Conservation (phyloP, 2,797 vertebrate species). For the Argentina silus region DNA sequence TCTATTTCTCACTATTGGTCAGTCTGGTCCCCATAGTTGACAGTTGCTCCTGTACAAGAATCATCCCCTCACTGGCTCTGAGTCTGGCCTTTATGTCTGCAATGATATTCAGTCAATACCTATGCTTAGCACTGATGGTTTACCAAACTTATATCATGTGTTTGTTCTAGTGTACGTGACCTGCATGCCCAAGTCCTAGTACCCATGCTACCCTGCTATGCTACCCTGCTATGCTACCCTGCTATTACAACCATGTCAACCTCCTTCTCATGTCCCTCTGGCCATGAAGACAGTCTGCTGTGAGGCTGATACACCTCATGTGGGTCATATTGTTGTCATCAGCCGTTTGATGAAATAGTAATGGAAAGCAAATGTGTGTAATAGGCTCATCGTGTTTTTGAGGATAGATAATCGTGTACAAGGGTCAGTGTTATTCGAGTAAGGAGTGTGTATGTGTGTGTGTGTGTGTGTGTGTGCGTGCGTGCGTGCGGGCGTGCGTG, state of each 20-base stretch:
- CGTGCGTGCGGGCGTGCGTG: background rate
- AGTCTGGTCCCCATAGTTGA: too few species aligned
- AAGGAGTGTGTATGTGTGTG: background rate
- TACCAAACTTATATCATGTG: too few species aligned
- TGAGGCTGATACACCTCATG: background rate
- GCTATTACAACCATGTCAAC: slow-evolving; percentile 18
- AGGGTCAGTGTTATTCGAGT: slow-evolving; percentile 3
- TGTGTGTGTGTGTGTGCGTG: background rate
- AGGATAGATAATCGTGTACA: slow-evolving; percentile 1
- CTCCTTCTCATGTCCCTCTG: background rate
- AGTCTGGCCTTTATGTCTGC: too few species aligned
- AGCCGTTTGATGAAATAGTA: slow-evolving; percentile 11
- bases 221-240: background rate
- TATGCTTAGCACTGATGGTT: too few species aligned
- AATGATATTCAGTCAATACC: too few species aligned
- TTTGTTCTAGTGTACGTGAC: too few species aligned
- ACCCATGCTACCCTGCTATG: slow-evolving; percentile 1
- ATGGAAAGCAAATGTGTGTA: slow-evolving; percentile 16
- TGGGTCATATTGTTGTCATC: slow-evolving; percentile 5
- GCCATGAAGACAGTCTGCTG: background rate
- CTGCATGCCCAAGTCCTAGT: too few species aligned
- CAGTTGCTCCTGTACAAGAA: too few species aligned
- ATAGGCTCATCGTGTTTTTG: slow-evolving; percentile 18
- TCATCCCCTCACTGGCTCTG: too few species aligned
- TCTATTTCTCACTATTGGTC: too few species aligned